A percentile compares a stretch with the other conserved stretches of the same genome.
Evolutionary conservation across 2,113 vertebrate species (phyloP).

Genomic region (Mola mola): DNA sequence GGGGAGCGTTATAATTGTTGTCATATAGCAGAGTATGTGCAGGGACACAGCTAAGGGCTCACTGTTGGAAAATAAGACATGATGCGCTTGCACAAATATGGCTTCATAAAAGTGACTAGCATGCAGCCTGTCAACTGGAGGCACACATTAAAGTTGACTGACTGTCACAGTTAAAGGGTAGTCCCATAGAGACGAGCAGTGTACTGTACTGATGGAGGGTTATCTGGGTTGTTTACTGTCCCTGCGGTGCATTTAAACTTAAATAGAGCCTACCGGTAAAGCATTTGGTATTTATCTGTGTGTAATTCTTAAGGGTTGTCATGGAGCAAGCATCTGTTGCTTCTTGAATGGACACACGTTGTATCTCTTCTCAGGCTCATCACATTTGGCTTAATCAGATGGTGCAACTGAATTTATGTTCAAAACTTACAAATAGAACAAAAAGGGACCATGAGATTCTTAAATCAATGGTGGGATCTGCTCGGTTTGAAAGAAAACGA

Average conservation of each 20-base stretch:
- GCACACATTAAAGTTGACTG: slow-evolving; percentile 51
- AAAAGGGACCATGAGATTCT: too few relatives aligned
- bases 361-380: slow-evolving; percentile 17
- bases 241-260: slow-evolving; percentile 8
- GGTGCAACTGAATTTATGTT: too few relatives aligned
- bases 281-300: slow-evolving; percentile 5
- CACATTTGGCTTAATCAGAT: too few relatives aligned
- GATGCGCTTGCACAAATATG: slow-evolving; percentile 61
- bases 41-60: slow-evolving; percentile 21
- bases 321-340: slow-evolving; percentile 45
- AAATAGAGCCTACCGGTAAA: slow-evolving; percentile 9
- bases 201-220: not conserved
- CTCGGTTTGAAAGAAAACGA: too few relatives aligned
- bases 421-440: too few relatives aligned
- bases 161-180: slow-evolving; percentile 48
- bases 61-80: slow-evolving; percentile 36
- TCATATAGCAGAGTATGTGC: slow-evolving; percentile 20
- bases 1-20: slow-evolving; percentile 12
- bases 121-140: slow-evolving; percentile 57
- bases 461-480: too few relatives aligned
- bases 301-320: too few relatives aligned
- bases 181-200: slow-evolving; percentile 23
- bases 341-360: slow-evolving; percentile 17
- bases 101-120: slow-evolving; percentile 63
- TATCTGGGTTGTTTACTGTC: slow-evolving; percentile 6